These are phyloP conservation scores for Leptura quadrifasciata DNA, from an alignment of 2,888 invertebrate genomes.

Conservation along the genomic window DNA sequence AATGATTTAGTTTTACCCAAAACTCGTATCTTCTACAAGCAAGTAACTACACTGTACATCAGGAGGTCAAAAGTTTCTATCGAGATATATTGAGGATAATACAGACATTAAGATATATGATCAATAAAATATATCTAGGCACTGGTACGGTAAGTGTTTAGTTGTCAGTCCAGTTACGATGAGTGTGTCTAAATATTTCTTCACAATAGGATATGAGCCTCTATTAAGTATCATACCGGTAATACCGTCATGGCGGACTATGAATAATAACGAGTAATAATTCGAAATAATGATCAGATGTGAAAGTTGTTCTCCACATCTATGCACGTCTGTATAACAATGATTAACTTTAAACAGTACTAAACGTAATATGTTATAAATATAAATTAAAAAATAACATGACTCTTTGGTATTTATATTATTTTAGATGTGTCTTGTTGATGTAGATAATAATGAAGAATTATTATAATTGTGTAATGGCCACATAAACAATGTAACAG, in stretches of 20 bases:
- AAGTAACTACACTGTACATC: too few species aligned
- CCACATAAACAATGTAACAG: conserved; percentile 7
- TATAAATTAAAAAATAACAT: conserved; percentile 32
- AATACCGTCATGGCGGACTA: conserved; percentile 29
- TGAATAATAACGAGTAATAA: conserved; percentile 41
- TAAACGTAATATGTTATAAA: conserved; percentile 28
- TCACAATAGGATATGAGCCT: conserved; percentile 29
- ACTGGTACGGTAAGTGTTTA: neutral
- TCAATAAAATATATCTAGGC: conserved; percentile 8
- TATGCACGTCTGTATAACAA: conserved; percentile 27
- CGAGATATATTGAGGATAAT: neutral
- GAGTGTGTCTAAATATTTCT: conserved; percentile 39
- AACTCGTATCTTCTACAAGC: neutral
- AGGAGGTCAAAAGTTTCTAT: neutral
- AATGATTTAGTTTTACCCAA: too few species aligned
- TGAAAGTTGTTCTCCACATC: conserved; percentile 39
- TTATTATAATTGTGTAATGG: conserved; percentile 32
- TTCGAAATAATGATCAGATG: conserved; percentile 37
- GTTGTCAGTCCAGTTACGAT: conserved; percentile 40
- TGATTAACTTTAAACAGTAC: conserved; percentile 35
- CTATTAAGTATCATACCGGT: conserved; percentile 28
- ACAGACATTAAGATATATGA: neutral
- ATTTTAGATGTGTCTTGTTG: conserved; percentile 32
- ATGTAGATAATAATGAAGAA: conserved; percentile 32
- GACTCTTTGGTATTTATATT: conserved; percentile 30